Evolutionary conservation across 2,888 invertebrate genomes (phyloP).

Genomic region (Nephrotoma flavescens): DNA sequence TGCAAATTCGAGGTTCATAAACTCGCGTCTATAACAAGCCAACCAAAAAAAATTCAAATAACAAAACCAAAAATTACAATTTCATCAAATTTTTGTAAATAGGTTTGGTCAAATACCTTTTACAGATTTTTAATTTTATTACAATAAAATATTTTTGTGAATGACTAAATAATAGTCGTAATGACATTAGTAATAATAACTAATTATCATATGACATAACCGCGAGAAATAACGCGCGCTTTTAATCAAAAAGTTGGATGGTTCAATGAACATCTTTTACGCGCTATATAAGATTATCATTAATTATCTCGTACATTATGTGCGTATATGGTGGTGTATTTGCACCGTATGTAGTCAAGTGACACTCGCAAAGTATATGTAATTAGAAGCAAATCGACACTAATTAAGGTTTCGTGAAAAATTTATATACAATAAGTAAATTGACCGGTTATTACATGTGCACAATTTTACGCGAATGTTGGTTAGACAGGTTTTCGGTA

Average conservation of each 20-base stretch:
- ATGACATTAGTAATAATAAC: not conserved
- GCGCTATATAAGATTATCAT: not conserved
- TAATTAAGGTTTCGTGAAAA: not conserved
- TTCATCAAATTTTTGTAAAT: not conserved
- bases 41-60: not conserved
- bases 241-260: not conserved
- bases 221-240: not conserved
- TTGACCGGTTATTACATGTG: not conserved
- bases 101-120: not conserved
- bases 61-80: not conserved
- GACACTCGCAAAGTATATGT: not conserved
- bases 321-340: not conserved
- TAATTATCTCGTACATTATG: not conserved
- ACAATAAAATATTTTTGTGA: not conserved
- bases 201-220: not conserved
- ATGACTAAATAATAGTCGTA: not conserved
- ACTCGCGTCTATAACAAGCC: not conserved
- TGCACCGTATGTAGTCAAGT: not conserved
- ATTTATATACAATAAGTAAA: not conserved
- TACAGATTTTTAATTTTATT: not conserved
- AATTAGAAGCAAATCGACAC: not conserved
- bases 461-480: not conserved
- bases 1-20: not conserved
- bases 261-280: not conserved
- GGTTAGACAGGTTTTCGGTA: not conserved